A percentile compares a stretch with the other conserved stretches of the same genome.
Conservation (phyloP, 2,888 invertebrate genomes). For the Pristionchus exspectatus region DNA sequence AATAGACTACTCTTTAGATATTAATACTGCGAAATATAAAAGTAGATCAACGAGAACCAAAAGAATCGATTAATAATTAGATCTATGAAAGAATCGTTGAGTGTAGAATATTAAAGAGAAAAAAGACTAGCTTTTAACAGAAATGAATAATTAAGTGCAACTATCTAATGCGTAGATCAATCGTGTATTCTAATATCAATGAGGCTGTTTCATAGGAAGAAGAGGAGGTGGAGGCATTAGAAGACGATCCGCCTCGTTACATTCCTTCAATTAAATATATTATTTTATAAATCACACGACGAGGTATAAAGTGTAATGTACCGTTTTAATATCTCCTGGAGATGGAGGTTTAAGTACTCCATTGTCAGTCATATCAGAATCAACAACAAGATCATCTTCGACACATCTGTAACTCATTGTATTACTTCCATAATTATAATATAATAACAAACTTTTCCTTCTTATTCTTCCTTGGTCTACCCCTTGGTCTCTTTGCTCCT, state of each 20-base stretch:
- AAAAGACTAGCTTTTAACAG: neutral
- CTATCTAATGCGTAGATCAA: neutral
- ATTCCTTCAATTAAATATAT: slow-evolving; percentile 6
- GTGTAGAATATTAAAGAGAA: neutral
- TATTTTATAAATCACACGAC: neutral
- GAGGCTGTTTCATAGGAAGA: slow-evolving; percentile 51
- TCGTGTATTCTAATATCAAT: neutral
- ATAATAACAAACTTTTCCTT: slow-evolving; percentile 63
- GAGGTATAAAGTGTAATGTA: neutral
- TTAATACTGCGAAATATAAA: slow-evolving; percentile 12
- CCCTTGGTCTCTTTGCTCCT: slow-evolving; percentile 64
- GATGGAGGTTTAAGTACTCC: neutral
- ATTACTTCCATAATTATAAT: neutral
- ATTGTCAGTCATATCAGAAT: neutral
- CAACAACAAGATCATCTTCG: slow-evolving; percentile 40
- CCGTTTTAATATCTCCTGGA: slow-evolving; percentile 35
- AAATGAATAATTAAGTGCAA: neutral
- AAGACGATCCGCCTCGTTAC: slow-evolving; percentile 62
- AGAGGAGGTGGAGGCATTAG: slow-evolving; percentile 73
- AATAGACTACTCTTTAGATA: neutral
- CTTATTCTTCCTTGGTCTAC: slow-evolving; percentile 68
- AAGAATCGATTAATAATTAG: slow-evolving; percentile 35
- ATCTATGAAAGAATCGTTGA: slow-evolving; percentile 1
- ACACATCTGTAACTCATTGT: slow-evolving; percentile 36
- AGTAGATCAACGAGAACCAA: slow-evolving; percentile 5